Percentiles rank a stretch among this genome's conserved stretches.
phyloP scores from a whole-genome alignment of 2,888 invertebrate genomes.

The Notodonta dromedarius region DNA sequence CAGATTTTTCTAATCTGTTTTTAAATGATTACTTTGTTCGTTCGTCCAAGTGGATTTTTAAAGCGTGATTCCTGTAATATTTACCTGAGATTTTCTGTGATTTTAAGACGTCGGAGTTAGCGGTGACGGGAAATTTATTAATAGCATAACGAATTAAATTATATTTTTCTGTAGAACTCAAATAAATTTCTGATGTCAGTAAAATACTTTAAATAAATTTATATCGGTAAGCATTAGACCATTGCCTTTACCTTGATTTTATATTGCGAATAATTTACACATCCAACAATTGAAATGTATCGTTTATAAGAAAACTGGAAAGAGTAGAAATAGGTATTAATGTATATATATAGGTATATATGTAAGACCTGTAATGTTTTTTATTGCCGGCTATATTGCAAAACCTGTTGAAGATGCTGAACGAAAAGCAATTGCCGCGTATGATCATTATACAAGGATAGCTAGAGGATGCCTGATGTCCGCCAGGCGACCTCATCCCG shows the following conservation, averaged over 20 bases:
- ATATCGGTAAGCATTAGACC: too few relatives aligned
- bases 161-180: neutral
- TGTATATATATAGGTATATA: too few relatives aligned
- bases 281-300: too few relatives aligned
- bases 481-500: constrained; percentile 78
- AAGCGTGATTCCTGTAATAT: constrained; percentile 29
- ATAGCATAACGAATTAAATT: neutral
- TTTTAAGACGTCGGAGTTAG: constrained; percentile 9
- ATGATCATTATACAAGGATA: constrained; percentile 38
- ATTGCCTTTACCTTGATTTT: too few relatives aligned
- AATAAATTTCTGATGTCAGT: too few relatives aligned
- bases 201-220: too few relatives aligned
- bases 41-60: constrained; percentile 20
- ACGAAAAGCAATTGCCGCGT: constrained; percentile 24
- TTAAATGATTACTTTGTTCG: constrained; percentile 38
- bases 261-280: too few relatives aligned
- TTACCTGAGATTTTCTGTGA: constrained; percentile 23
- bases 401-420: constrained; percentile 30
- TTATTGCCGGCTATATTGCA: constrained; percentile 5
- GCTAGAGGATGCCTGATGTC: constrained; percentile 54
- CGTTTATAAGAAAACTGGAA: too few relatives aligned
- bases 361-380: constrained; percentile 22
- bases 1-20: constrained; percentile 43
- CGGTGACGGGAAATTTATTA: neutral
- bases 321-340: too few relatives aligned